Percentiles rank a stretch among this genome's conserved stretches.
Conservation (phyloP, 1,140 invertebrate species). For the Brachionus plicatilis region DNA sequence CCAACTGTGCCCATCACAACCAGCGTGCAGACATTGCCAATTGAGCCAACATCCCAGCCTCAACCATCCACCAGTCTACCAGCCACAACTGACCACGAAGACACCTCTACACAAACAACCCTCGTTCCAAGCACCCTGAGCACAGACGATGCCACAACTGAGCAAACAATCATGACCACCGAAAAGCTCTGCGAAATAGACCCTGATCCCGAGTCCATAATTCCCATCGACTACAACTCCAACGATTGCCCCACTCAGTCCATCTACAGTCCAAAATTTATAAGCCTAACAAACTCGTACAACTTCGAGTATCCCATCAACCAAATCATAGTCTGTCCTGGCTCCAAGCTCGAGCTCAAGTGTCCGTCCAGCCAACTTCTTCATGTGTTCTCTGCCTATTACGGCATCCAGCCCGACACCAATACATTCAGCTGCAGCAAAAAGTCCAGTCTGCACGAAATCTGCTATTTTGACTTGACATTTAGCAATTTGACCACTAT, state of each 20-base stretch:
- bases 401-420: slow-evolving; percentile 31
- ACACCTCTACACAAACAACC: background rate
- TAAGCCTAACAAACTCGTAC: background rate
- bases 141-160: background rate
- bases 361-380: slow-evolving; percentile 3
- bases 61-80: background rate
- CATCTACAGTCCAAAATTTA: slow-evolving; percentile 28
- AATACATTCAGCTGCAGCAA: background rate
- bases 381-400: slow-evolving; percentile 15
- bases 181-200: background rate
- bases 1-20: background rate
- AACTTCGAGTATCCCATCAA: slow-evolving; percentile 35
- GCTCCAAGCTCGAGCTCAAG: background rate
- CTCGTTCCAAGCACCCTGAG: background rate
- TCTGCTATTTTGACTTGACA: slow-evolving; percentile 35
- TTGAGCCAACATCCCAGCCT: background rate
- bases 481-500: slow-evolving; percentile 11
- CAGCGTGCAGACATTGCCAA: background rate
- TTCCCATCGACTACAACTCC: background rate
- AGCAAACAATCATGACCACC: background rate
- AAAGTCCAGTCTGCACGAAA: slow-evolving; percentile 1
- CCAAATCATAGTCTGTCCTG: slow-evolving; percentile 23
- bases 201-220: background rate
- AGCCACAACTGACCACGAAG: background rate
- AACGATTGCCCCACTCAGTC: background rate